These are phyloP conservation scores for Drosophila elegans DNA, from an alignment of 1,140 invertebrate species.

Conservation along the genomic window DNA sequence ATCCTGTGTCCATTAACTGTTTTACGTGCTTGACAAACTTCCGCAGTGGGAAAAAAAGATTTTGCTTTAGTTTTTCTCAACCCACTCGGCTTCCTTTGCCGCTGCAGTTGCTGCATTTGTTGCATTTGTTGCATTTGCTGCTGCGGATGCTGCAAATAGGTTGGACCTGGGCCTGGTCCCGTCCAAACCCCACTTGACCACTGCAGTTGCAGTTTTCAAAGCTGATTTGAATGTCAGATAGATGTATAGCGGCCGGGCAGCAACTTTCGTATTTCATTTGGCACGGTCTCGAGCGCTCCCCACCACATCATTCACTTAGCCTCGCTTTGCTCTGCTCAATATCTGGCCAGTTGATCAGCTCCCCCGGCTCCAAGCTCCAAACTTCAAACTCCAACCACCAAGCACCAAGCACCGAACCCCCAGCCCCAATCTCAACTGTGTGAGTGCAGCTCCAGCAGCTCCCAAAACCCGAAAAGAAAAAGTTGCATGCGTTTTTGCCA, in stretches of 20 bases:
- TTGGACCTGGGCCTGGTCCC: conserved; percentile 46
- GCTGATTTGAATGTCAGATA: conserved; percentile 83
- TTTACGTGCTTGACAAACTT: conserved; percentile 77
- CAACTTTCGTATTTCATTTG: conserved; percentile 80
- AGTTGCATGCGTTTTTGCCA: conserved; percentile 60
- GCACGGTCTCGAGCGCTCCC: conserved; percentile 23
- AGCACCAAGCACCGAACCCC: conserved; percentile 7
- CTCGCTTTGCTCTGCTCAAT: conserved; percentile 43
- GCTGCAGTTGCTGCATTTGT: not conserved
- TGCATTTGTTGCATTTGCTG: conserved; percentile 12
- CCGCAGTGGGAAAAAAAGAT: conserved; percentile 44
- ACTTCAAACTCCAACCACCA: not conserved
- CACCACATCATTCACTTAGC: conserved; percentile 62
- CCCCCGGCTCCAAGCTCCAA: conserved; percentile 6
- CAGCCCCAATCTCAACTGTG: not conserved
- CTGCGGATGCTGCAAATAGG: conserved; percentile 72
- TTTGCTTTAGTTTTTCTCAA: conserved; percentile 43
- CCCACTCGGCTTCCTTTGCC: conserved; percentile 46
- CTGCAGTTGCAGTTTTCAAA: conserved; percentile 66
- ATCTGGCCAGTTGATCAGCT: conserved; percentile 74
- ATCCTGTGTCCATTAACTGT: conserved; percentile 83
- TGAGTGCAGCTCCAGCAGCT: conserved; percentile 1
- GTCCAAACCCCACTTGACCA: conserved; percentile 30
- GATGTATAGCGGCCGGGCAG: conserved; percentile 43
- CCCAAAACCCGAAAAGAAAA: conserved; percentile 62